A percentile compares a stretch with the other conserved stretches of the same genome.
phyloP scores from a whole-genome alignment of 2,797 vertebrate genomes.

The Sebastes kiyomatsui region DNA sequence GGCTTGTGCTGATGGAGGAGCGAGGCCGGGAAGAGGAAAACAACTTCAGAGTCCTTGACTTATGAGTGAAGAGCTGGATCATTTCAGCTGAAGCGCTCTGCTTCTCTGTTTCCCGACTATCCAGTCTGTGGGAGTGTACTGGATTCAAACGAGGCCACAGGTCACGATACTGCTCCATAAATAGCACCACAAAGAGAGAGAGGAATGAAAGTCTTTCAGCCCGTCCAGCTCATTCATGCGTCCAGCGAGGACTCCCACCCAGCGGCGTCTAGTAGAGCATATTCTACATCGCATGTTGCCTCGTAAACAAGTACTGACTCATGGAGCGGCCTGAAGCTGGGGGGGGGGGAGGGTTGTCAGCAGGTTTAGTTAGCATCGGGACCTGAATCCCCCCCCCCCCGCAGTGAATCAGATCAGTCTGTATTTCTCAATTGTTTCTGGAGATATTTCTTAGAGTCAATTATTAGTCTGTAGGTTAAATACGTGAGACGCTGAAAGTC shows the following conservation, averaged over 20 bases:
- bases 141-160: not conserved
- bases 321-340: constrained; percentile 8
- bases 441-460: not conserved
- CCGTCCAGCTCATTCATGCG: constrained; percentile 5
- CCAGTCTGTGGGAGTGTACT: not conserved
- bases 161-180: not conserved
- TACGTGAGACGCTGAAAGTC: too few species aligned
- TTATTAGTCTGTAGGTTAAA: not conserved
- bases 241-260: constrained; percentile 11
- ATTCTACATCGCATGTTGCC: constrained; percentile 29
- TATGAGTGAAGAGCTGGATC: not conserved
- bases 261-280: constrained; percentile 3
- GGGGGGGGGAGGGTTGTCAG: not conserved
- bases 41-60: constrained; percentile 15
- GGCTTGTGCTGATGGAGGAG: not conserved
- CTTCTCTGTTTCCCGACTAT: not conserved
- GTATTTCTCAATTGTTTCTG: not conserved
- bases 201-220: not conserved
- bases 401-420: not conserved
- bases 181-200: not conserved
- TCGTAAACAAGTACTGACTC: constrained; percentile 46
- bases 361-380: constrained; percentile 22
- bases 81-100: not conserved
- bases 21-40: not conserved
- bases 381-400: not conserved